A percentile compares a stretch with the other conserved stretches of the same genome.
phyloP scores from a whole-genome alignment of 2,888 invertebrate genomes.

The Trissolcus japonicus region DNA sequence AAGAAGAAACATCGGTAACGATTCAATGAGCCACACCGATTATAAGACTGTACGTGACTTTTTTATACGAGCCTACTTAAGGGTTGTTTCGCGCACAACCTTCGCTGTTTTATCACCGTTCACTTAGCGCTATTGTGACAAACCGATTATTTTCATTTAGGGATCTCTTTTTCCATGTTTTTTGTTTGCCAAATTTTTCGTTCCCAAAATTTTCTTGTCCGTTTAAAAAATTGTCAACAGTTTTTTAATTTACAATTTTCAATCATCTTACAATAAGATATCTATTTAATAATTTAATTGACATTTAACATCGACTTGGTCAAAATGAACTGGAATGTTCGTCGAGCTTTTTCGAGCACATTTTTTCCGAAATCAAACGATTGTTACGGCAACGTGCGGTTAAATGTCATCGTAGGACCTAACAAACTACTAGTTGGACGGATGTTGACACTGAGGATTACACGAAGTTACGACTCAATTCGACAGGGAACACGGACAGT shows the following conservation, averaged over 20 bases:
- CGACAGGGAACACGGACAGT: constrained; percentile 22
- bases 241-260: too few relatives aligned
- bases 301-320: too few relatives aligned
- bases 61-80: constrained; percentile 49
- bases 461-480: constrained; percentile 29
- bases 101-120: constrained; percentile 26
- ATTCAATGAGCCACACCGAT: constrained; percentile 52
- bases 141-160: constrained; percentile 11
- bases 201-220: too few relatives aligned
- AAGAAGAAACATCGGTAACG: constrained; percentile 38
- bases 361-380: not conserved
- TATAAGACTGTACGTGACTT: constrained; percentile 51
- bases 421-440: constrained; percentile 30
- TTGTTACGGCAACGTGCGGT: constrained; percentile 24
- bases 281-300: too few relatives aligned
- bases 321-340: too few relatives aligned
- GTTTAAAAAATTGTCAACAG: too few relatives aligned
- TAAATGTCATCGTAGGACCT: constrained; percentile 31
- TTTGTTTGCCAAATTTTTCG: constrained; percentile 8
- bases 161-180: too few relatives aligned
- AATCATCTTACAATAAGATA: too few relatives aligned
- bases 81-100: constrained; percentile 33
- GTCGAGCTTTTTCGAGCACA: too few relatives aligned
- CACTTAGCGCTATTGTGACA: constrained; percentile 43
- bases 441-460: constrained; percentile 49